Base-by-base conservation (phyloP, 1,140 invertebrate genomes). In the Lutraria rhynchaena region DNA sequence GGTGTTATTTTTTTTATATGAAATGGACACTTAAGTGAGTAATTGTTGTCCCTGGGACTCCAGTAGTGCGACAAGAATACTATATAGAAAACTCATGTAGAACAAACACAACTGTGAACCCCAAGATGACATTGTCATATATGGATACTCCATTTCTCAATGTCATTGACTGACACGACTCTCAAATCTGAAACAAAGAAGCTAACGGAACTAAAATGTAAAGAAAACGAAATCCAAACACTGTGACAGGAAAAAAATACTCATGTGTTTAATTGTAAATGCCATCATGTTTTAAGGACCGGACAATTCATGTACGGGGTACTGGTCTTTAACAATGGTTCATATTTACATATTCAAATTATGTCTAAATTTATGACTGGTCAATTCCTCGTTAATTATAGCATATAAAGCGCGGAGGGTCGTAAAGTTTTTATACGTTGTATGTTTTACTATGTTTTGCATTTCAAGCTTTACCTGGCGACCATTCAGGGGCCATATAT, bases 261-360 rank as follows among this genome's bases (percentile, higher is more conserved):
- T 41, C 37, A 41, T 41, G 35, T 37, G 63, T 24, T 17, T 75
- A 60, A 75, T 75, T 75, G 73, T 61, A 75, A 75, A 75, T 75
- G 73, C 58, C 73, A 75, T 53, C 37, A 41, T 15, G 15, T 41
- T 41, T 41, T 7, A 41, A 41, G 37, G 37, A 41, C 37, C 37
- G 37, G 37, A 41, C 37, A 7, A 41, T n/a, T 41, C 37, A 41
- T 41, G 15, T 5, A 41, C 5, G 5, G 37, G 37, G 37, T 41
- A 41, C 37, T 41, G 15, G 37, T 41, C 37, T 41, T 13, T 24
- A 37, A 71, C 69, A 71, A 71, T 71, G 51, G 27, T 51, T 61
- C 71, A 35, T 65, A 63, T 65, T 77, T 77, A 67, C 60, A 77
- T 77, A 77, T 77, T 77, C 61, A 77, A 77, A 77, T 77, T 65